Evolutionary conservation across 1,140 invertebrate genomes (phyloP).

Genomic region (Sinonovacula constricta): DNA sequence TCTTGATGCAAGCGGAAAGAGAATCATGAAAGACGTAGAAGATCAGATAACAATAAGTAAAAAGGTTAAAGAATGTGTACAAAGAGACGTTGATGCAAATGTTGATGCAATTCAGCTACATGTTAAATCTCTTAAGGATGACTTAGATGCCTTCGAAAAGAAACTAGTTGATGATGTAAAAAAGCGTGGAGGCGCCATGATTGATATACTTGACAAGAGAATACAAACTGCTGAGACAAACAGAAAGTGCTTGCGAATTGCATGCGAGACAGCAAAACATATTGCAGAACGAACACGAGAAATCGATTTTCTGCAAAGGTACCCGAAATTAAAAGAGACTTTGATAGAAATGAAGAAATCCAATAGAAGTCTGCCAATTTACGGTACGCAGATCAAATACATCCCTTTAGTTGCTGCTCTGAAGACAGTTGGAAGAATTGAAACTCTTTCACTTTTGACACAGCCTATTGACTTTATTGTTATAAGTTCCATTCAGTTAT

Average conservation of each 20-base stretch:
- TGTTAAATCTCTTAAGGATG: constrained; percentile 32
- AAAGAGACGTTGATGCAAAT: background rate
- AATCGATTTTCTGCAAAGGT: constrained; percentile 21
- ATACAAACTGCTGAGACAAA: constrained; percentile 30
- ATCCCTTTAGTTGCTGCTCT: constrained; percentile 21
- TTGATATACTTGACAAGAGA: constrained; percentile 7
- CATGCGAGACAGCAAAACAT: constrained; percentile 26
- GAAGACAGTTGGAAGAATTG: constrained; percentile 9
- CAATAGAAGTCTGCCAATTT: constrained; percentile 12
- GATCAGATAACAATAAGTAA: constrained; percentile 17
- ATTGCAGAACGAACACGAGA: constrained; percentile 29
- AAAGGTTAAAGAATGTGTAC: constrained; percentile 13
- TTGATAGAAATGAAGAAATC: constrained; percentile 19
- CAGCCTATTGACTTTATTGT: constrained; percentile 22
- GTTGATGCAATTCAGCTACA: constrained; percentile 22
- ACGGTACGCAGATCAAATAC: constrained; percentile 21
- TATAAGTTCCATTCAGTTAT: background rate
- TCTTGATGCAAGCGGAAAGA: background rate
- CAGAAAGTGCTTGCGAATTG: background rate
- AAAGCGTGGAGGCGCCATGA: constrained; percentile 12
- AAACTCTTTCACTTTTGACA: constrained; percentile 13
- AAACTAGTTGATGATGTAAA: constrained; percentile 14
- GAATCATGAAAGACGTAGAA: background rate
- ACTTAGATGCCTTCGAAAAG: constrained; percentile 32
- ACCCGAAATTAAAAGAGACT: background rate